Percentiles rank a stretch among this genome's conserved stretches.
Conservation (phyloP, 2,888 invertebrate genomes). For the Dolichopus griseipennis region DNA sequence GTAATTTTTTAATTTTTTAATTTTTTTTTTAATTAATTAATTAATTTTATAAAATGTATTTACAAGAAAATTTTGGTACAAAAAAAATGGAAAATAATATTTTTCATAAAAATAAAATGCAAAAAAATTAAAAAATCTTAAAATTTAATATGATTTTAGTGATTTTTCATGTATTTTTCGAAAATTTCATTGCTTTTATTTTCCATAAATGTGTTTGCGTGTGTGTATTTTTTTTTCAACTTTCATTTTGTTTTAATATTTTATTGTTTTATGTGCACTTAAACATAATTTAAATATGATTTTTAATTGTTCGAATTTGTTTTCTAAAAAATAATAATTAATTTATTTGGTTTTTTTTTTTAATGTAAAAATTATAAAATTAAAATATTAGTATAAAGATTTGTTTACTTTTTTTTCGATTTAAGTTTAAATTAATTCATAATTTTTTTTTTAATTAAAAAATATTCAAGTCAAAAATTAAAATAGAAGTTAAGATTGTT, state of each 20-base stretch:
- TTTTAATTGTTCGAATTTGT: conserved; percentile 11
- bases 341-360: conserved; percentile 23
- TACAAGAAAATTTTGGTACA: not conserved
- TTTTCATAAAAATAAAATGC: conserved; percentile 14
- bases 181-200: no score
- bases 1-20: not conserved
- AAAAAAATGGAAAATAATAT: not conserved
- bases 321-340: conserved; percentile 12
- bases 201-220: no score
- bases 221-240: no score
- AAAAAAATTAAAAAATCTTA: no score
- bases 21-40: not conserved
- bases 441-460: no score
- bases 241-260: conserved; percentile 15
- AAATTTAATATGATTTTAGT: no score
- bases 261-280: conserved; percentile 19
- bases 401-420: no score
- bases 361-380: not conserved
- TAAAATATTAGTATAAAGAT: no score
- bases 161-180: no score
- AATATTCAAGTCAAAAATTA: no score
- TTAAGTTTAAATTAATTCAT: no score
- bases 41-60: not conserved
- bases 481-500: no score
- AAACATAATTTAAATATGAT: conserved; percentile 17